A percentile compares a stretch with the other conserved stretches of the same genome.
Conservation (phyloP, 1,140 invertebrate species). For the Orchestia grillus region DNA sequence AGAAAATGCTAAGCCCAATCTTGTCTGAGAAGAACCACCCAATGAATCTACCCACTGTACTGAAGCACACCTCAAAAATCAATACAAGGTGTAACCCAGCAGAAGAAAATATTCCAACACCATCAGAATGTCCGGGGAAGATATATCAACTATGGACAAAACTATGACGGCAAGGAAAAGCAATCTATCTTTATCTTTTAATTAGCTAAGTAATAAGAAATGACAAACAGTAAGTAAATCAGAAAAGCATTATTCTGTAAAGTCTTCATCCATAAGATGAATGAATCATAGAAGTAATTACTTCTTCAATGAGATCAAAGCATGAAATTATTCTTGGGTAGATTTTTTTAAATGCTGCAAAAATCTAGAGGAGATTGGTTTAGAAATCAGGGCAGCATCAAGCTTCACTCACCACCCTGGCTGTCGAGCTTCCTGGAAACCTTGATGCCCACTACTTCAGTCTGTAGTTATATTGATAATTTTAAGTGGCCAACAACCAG, state of each 20-base stretch:
- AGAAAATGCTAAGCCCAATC: not conserved
- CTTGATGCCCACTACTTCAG: constrained; percentile 75
- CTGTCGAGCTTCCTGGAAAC: constrained; percentile 74
- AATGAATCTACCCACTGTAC: not conserved
- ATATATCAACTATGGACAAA: too few relatives aligned
- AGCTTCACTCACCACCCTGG: constrained; percentile 69
- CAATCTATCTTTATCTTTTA: too few relatives aligned
- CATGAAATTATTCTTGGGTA: too few relatives aligned
- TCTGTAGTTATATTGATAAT: constrained; percentile 69
- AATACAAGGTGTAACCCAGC: not conserved
- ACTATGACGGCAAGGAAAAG: too few relatives aligned
- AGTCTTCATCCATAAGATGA: too few relatives aligned
- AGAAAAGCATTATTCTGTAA: too few relatives aligned
- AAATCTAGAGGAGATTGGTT: not conserved
- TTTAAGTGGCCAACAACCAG: constrained; percentile 49
- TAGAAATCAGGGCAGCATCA: not conserved
- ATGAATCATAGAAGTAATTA: too few relatives aligned
- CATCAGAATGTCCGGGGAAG: not conserved
- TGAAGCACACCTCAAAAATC: not conserved
- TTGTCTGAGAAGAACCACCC: not conserved
- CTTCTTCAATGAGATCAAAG: too few relatives aligned
- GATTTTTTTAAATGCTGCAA: too few relatives aligned
- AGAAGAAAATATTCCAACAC: not conserved
- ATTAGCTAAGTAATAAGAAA: too few relatives aligned
- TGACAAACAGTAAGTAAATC: too few relatives aligned